Base-by-base conservation (phyloP, 1,140 invertebrate species). In the Drosophila simulans region DNA sequence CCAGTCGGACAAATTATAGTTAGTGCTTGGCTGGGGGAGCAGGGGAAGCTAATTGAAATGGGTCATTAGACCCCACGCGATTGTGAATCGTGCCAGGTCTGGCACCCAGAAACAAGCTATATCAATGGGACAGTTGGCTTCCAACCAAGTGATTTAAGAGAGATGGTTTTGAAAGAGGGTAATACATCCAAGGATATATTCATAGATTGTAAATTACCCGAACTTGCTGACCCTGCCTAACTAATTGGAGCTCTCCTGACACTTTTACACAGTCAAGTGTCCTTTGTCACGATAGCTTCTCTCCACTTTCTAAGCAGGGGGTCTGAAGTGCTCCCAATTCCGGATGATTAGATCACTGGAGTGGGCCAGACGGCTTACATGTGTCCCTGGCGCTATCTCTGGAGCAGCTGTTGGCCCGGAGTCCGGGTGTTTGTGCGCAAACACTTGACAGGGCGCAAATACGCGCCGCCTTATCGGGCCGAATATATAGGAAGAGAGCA, bases 401-500 rank as follows among this genome's bases (percentile, higher is more conserved):
- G 51, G 34, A 70, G 64, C 42, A 56, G 49, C 51, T 25, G n/a
- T 40, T 52, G 20, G 64, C 64, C 22, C 45, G 63, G 35, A 4
- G 13, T 55, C 22, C 12, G 42, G 7, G 20, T 45, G 62, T 63
- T 65, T 64, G 58, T 49, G 63, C 31, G 13, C 42, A 70, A 70
- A 72, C 65, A 71, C 69, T 71, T 27, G 39, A 70, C 12, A n/a
- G 40, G 39, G 31, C 55, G 55, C 15, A 60, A 65, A 45, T 65
- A 37, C 40, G 60, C 62, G 43, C 27, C 45, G 35, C 58, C 63
- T 66, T 66, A 66, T 66, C 63, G 45, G 25, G 27, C 11, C 42
- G 63, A 48, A n/a, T 48, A 70, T 45, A 52, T 76, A 76, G 72
- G 72, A 75, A 74, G 70, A 74, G 31, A 51, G 52, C 39, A 56